Base-by-base conservation (phyloP, 2,797 vertebrate genomes). In the Tokudaia tokunoshimensis region DNA sequence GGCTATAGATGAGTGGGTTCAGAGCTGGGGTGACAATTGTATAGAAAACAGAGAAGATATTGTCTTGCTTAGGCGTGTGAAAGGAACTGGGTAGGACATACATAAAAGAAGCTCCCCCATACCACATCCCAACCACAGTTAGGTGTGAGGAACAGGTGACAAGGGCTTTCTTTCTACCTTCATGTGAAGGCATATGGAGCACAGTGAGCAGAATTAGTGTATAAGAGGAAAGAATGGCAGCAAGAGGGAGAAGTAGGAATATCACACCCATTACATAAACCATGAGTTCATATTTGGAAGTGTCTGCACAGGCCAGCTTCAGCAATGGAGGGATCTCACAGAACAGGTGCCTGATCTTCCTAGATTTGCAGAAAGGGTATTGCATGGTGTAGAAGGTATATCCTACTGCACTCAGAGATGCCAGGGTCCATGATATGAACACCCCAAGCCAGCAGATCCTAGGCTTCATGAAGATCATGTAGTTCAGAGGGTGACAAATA, bases 111-210 rank as follows among this genome's bases (percentile, higher is more conserved):
- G 67, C 34, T 37, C 67, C 95, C 37, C 97, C 97, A 61, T 96
- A 98, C 81, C 94, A 98, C 86, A 98, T 83, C 1, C 93, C 96
- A 0, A 98, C 96, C 24, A 98, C 97, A n/a, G 89, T 96, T n/a
- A 98, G 50, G 65, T 97, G 97, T 13, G 97, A 98, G 13, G 97
- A 98, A 79, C 97, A 98, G 20, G 98, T 98, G n/a, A 98, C 11
- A 3, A 98, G 79, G 1, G 98, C 96, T 91, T 98, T 98, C 84
- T 89, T 97, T 52, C 94, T 96, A 0, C 98, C 97, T 11, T 97
- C 92, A 59, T 55, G 96, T 50, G 98, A 95, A 7, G 94, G 78
- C 96, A 97, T 97, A 0, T 52, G 85, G 15, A 97, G 88, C 24
- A 97, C 96, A 34, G 96, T 91, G 37, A 72, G 52, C 0, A 98